phyloP scores from a whole-genome alignment of 1,140 invertebrate genomes.

The Danaus melanippus region DNA sequence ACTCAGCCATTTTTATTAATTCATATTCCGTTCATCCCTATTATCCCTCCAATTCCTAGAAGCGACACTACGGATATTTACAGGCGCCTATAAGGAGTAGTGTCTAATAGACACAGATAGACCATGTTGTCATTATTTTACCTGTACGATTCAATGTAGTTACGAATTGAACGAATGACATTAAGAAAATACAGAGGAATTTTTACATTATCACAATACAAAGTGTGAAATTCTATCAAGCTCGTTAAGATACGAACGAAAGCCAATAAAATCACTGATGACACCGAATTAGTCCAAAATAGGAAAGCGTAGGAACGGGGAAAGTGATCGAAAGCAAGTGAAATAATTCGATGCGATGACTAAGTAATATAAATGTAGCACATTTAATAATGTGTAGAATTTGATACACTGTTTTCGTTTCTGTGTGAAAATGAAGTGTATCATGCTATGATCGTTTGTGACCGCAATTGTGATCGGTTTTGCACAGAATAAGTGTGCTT shows the following conservation, averaged over 20 bases:
- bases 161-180: too few species aligned
- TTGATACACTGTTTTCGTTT: constrained; percentile 12
- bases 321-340: constrained; percentile 38
- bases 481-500: background rate
- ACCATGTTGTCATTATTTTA: too few species aligned
- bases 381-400: constrained; percentile 15
- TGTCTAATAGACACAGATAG: too few species aligned
- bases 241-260: constrained; percentile 3
- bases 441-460: background rate
- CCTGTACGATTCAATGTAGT: too few species aligned
- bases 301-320: constrained; percentile 29
- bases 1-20: too few species aligned
- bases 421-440: constrained; percentile 10
- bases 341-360: constrained; percentile 42
- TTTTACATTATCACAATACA: too few species aligned
- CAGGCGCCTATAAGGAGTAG: too few species aligned
- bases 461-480: constrained; percentile 1
- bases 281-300: constrained; percentile 22
- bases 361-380: constrained; percentile 28
- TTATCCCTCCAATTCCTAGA: too few species aligned
- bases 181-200: too few species aligned
- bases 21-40: too few species aligned
- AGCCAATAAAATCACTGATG: constrained; percentile 3
- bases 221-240: too few species aligned
- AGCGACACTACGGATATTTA: too few species aligned